Evolutionary conservation across 1,140 invertebrate species (phyloP).

Genomic region (Nasonia vitripennis): DNA sequence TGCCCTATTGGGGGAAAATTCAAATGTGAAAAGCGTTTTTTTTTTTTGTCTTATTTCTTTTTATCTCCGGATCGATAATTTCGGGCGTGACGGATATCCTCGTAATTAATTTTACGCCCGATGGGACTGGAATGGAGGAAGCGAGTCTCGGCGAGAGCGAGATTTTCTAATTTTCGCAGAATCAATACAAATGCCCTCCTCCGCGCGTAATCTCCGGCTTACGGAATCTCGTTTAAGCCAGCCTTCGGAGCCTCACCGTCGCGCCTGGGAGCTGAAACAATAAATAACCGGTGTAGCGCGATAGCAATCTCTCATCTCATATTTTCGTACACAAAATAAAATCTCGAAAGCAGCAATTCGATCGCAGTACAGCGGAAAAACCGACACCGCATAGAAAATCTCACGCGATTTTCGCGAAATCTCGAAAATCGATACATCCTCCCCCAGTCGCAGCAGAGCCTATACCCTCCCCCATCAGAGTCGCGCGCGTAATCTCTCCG

Average conservation of each 20-base stretch:
- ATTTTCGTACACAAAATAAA: no score
- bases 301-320: no score
- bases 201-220: background rate
- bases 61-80: no score
- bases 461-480: background rate
- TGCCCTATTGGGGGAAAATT: background rate
- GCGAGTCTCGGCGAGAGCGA: no score
- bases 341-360: no score
- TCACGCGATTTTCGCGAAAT: slow-evolving; percentile 41
- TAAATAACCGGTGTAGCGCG: background rate
- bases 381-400: no score
- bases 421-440: slow-evolving; percentile 18
- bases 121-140: no score
- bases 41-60: no score
- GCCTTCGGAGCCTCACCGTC: background rate
- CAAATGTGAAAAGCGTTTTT: background rate
- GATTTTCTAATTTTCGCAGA: background rate
- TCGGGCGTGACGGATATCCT: no score
- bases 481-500: background rate
- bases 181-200: background rate
- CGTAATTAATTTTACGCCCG: no score
- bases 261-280: background rate
- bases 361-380: no score
- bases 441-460: background rate
- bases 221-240: background rate